Percentiles rank a stretch among this genome's conserved stretches.
Evolutionary conservation across 37 sponge, comb jelly and placozoan species (phyloP).

Genomic region (Eunapius fragilis): DNA sequence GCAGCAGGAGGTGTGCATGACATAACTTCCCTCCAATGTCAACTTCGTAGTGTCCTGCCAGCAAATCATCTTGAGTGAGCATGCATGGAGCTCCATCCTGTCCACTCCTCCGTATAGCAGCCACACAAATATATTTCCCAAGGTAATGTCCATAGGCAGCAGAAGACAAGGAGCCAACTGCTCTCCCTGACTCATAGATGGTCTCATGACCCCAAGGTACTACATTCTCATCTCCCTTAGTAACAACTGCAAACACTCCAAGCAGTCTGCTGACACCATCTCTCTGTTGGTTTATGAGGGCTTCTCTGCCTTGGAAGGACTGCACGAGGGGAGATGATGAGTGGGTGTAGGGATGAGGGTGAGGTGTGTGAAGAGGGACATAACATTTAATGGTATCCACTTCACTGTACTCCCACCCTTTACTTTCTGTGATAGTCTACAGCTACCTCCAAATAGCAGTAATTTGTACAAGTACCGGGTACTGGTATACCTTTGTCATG

Average conservation of each 20-base stretch:
- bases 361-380: neutral
- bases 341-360: neutral
- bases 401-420: no score
- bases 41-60: slow-evolving; percentile 45
- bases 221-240: slow-evolving; percentile 2
- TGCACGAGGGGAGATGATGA: no score
- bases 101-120: slow-evolving; percentile 7
- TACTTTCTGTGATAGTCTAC: no score
- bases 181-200: slow-evolving; percentile 52
- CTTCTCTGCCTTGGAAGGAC: slow-evolving; percentile 54
- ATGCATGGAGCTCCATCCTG: neutral
- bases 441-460: no score
- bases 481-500: slow-evolving; percentile 64
- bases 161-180: slow-evolving; percentile 62
- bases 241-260: slow-evolving; percentile 49
- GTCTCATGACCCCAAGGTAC: slow-evolving; percentile 61
- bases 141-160: slow-evolving; percentile 58
- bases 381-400: no score
- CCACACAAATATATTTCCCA: slow-evolving; percentile 17
- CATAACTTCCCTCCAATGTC: slow-evolving; percentile 43
- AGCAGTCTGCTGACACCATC: slow-evolving; percentile 45
- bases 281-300: slow-evolving; percentile 54
- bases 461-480: no score
- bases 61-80: slow-evolving; percentile 23
- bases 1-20: slow-evolving; percentile 33